Base-by-base conservation (phyloP, 2,888 invertebrate species). In the Drosophila siamana region DNA sequence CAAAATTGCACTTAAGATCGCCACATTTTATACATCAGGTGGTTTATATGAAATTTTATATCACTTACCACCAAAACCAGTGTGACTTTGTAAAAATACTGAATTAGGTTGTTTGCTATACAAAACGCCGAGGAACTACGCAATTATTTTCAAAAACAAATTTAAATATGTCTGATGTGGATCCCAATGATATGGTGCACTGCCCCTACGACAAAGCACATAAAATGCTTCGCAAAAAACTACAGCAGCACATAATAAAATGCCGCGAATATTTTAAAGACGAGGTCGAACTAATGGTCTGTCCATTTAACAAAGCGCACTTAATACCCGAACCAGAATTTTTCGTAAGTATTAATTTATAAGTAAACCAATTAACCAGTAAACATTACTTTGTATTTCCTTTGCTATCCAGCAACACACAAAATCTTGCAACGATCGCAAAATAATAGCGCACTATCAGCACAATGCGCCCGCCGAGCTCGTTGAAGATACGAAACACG, bases 181-280 rank as follows among this genome's bases (percentile, higher is more conserved):
- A 80, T n/a, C 43, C 64, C 13, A 80, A 50, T 0, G 91, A 93
- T 30, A 85, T 93, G 86, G 90, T 93, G 6, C 89, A 91, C 0
- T 95, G 95, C 61, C 95, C 95, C 0, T 95, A 94, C 89, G 93
- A 94, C 73, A 88, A 86, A 33, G 69, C 93, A 0, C 95, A 95
- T 63, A 92, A 92, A 24, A 92, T 95, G 8, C 91, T 93, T 6
- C 92, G 93, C 8, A 93, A 93, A 38, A 86, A 93, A 0, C 92
- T 94, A 86, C 94, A 94, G 38, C 90, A 93, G 0, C 95, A 95
- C 63, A 77, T 95, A 0, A 91, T 94, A 6, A 95, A 94, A 78
- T 95, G 95, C 59, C 86, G 93, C 0, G 87, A 64, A 4, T 92
- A 93, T n/a, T 93, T 93, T 50, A 89, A 94, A 69, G 92, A 92